Base-by-base conservation (phyloP, 2,888 invertebrate genomes). In the Drosophila paranaensis region DNA sequence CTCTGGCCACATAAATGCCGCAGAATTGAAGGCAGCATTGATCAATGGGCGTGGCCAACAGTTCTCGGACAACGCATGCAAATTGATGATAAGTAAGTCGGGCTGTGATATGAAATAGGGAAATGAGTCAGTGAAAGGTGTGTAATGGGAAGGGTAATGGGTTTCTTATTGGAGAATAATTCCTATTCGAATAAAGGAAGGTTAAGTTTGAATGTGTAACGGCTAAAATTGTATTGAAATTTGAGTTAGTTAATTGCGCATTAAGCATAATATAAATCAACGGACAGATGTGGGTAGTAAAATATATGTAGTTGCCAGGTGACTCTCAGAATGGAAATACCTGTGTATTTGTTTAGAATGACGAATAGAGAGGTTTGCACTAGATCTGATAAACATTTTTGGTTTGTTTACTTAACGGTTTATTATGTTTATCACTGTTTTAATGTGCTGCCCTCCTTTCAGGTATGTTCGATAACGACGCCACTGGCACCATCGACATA, bases 401-500 rank as follows among this genome's bases (percentile, higher is more conserved):
- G 2, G 3, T 37, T 64, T 87, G 77, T 87, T 83, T 83, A 87
- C 53, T 48, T 58, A 74, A 70, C 13, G 45, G 55, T 58, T 69
- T 11, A 54, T 60, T 70, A 42, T 67, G 54, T 73, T 72, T 73
- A 60, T 57, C 43, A 67, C 27, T 62, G 30, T 57, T 60, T 63
- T 58, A 39, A 66, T 68, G 37, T 45, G 25, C 9, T 39, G 9
- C 14, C 39, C 0, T 39, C 0, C 14, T 14, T 53, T 53, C 91
- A 97, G 97, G 96, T 62, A 97, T 98, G 97, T 98, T 98, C 92
- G 97, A 98, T 91, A 95, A 95, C 82, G 97, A 97, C 89, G 95
- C 95, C 71, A 95, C 95, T 78, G 97, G 97, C n/a, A 96, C 96
- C 30, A 97, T 98, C 79, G 96, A 97, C 90, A 84, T 97, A 3